A percentile compares a stretch with the other conserved stretches of the same genome.
These are phyloP conservation scores for Podabrus alpinus DNA, from an alignment of 2,888 invertebrate genomes.

Conservation along the genomic window DNA sequence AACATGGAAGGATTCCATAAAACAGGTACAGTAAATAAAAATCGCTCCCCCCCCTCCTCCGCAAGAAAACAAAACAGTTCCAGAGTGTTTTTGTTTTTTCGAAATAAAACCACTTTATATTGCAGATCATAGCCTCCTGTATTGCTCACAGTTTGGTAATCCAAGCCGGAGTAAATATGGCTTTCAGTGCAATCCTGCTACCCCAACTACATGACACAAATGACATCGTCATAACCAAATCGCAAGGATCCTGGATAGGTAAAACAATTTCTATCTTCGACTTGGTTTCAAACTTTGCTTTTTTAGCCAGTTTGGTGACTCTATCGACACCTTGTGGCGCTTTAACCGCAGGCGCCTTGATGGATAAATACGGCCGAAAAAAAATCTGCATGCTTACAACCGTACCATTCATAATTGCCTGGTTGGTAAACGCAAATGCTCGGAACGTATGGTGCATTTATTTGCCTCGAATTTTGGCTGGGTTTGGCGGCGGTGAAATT, in stretches of 20 bases:
- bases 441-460: conserved; percentile 56
- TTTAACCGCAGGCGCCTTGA: conserved; percentile 58
- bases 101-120: background rate
- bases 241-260: conserved; percentile 64
- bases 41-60: too few species aligned
- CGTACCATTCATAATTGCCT: conserved; percentile 57
- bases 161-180: conserved; percentile 63
- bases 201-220: conserved; percentile 56
- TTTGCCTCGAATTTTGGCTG: conserved; percentile 58
- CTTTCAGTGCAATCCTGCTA: conserved; percentile 61
- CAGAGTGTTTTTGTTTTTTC: too few species aligned
- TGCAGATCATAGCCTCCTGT: conserved; percentile 55
- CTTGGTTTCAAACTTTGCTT: conserved; percentile 25
- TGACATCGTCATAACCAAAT: conserved; percentile 52
- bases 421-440: conserved; percentile 57
- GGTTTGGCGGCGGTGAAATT: conserved; percentile 56
- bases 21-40: background rate
- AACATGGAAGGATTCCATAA: background rate
- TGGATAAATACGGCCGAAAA: conserved; percentile 62
- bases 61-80: too few species aligned
- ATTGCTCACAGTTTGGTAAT: conserved; percentile 58
- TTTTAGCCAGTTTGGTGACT: conserved; percentile 61
- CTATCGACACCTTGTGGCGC: conserved; percentile 61
- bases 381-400: conserved; percentile 54
- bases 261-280: conserved; percentile 5